These are phyloP conservation scores for Drosophila teissieri DNA, from an alignment of 1,140 invertebrate species.

Conservation along the genomic window DNA sequence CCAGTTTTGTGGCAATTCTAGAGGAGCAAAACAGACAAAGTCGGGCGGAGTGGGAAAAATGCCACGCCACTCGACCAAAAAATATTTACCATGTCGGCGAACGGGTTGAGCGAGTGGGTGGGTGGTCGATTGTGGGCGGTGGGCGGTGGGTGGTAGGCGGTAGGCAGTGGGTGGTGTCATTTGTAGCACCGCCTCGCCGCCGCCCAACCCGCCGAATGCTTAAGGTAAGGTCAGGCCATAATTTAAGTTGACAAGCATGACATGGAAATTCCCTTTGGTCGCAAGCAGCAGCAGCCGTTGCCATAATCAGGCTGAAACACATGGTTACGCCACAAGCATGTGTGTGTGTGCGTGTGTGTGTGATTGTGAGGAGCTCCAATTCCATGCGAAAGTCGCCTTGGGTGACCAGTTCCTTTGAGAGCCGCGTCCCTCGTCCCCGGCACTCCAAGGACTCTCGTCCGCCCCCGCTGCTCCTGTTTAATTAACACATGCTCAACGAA, in stretches of 20 bases:
- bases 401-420: constrained; percentile 60
- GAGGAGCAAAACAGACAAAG: not conserved
- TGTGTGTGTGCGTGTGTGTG: constrained; percentile 20
- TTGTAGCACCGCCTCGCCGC: constrained; percentile 1
- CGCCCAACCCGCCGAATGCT: constrained; percentile 24
- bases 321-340: constrained; percentile 37
- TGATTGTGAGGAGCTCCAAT: constrained; percentile 39
- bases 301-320: constrained; percentile 80
- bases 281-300: constrained; percentile 22
- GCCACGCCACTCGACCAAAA: constrained; percentile 58
- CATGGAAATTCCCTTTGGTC: constrained; percentile 79
- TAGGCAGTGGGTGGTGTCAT: constrained; percentile 14
- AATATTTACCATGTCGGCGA: constrained; percentile 27
- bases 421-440: constrained; percentile 15
- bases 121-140: not conserved
- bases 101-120: constrained; percentile 15
- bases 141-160: no score
- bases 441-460: constrained; percentile 56
- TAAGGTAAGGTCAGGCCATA: constrained; percentile 77
- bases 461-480: constrained; percentile 68
- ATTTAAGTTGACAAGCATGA: constrained; percentile 81
- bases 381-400: constrained; percentile 48
- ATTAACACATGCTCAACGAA: constrained; percentile 84
- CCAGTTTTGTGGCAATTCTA: constrained; percentile 31
- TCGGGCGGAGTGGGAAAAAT: constrained; percentile 1